These are phyloP conservation scores for Flabesymbios commensalis DNA, from an alignment of 2,888 invertebrate species.

Conservation along the genomic window DNA sequence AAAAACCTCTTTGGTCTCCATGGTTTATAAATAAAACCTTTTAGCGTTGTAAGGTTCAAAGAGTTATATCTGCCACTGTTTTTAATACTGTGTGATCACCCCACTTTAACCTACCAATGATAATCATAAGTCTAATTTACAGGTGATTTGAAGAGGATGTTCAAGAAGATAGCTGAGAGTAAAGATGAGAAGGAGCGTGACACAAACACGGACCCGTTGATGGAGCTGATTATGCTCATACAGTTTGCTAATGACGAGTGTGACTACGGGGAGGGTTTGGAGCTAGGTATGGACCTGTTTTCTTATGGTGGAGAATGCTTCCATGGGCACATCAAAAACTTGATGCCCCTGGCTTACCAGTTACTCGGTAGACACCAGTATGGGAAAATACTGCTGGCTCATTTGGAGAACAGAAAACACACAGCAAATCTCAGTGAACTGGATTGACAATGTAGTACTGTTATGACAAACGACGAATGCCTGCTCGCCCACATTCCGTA, in stretches of 20 bases:
- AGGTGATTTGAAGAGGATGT: constrained; percentile 73
- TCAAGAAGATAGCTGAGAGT: constrained; percentile 67
- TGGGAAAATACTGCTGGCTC: constrained; percentile 75
- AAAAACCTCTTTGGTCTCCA: too few relatives aligned
- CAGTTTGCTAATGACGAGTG: constrained; percentile 92
- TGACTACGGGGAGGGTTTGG: constrained; percentile 91
- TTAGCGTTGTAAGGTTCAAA: too few relatives aligned
- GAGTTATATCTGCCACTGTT: too few relatives aligned
- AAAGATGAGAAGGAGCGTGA: constrained; percentile 68
- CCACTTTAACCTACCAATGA: too few relatives aligned
- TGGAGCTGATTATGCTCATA: constrained; percentile 80
- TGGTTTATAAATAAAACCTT: too few relatives aligned
- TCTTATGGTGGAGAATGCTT: constrained; percentile 72
- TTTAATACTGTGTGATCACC: too few relatives aligned
- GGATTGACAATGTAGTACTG: too few relatives aligned
- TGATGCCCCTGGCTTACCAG: constrained; percentile 76
- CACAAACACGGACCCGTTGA: constrained; percentile 71
- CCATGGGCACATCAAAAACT: constrained; percentile 69
- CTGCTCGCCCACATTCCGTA: too few relatives aligned
- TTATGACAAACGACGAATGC: too few relatives aligned
- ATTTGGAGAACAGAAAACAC: constrained; percentile 71
- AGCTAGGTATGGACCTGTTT: constrained; percentile 85
- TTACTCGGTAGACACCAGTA: constrained; percentile 76
- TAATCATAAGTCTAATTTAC: too few relatives aligned
- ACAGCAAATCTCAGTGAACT: constrained; percentile 22